phyloP scores from a whole-genome alignment of 2,113 vertebrate species.

The Phoenicopterus ruber region DNA sequence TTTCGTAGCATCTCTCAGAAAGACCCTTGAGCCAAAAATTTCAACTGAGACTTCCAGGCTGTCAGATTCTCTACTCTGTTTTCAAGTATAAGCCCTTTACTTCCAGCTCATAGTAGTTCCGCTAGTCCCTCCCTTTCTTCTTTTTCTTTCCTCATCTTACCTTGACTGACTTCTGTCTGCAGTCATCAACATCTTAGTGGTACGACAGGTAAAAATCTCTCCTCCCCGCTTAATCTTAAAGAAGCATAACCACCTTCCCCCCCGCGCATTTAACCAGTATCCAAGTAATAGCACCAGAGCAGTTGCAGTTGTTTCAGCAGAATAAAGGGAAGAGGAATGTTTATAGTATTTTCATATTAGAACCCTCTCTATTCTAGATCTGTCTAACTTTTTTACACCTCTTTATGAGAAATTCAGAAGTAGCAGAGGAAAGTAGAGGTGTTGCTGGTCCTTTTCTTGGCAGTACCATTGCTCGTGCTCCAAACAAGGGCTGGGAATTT shows the following conservation, averaged over 20 bases:
- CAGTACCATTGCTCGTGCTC: background rate
- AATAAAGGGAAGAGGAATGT: background rate
- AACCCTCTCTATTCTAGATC: background rate
- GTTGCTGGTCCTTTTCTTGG: background rate
- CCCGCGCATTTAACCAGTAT: background rate
- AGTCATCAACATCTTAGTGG: background rate
- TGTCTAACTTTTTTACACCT: background rate
- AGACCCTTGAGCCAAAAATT: background rate
- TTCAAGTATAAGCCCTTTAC: background rate
- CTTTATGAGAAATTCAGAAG: background rate
- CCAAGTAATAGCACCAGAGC: background rate
- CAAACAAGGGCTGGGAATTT: background rate
- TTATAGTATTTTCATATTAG: background rate
- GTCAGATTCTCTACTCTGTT: background rate
- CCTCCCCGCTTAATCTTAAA: background rate
- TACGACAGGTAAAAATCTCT: background rate
- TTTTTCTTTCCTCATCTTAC: background rate
- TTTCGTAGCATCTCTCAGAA: background rate
- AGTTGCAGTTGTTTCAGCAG: background rate
- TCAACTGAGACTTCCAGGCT: background rate
- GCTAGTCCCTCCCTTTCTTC: background rate
- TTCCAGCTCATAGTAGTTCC: background rate
- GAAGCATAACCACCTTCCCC: background rate
- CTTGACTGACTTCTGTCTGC: background rate
- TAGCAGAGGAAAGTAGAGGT: background rate